phyloP scores from a whole-genome alignment of 2,113 vertebrate species.

The Serinus canaria region DNA sequence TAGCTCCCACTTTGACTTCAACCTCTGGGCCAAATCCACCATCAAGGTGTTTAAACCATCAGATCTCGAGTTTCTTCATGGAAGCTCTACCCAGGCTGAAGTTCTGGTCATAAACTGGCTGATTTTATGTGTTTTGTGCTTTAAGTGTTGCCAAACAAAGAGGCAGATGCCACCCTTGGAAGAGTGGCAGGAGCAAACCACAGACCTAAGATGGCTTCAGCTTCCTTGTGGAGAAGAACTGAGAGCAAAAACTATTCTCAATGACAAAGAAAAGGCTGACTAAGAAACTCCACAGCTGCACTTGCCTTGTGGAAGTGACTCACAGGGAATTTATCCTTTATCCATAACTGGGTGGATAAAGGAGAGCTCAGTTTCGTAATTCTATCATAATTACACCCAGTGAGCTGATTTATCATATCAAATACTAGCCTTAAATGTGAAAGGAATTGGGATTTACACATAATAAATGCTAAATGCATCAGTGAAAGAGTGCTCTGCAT shows the following conservation, averaged over 20 bases:
- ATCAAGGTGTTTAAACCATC: background rate
- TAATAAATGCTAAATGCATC: background rate
- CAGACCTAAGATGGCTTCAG: background rate
- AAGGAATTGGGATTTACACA: background rate
- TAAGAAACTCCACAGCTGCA: background rate
- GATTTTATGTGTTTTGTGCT: background rate
- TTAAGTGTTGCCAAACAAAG: background rate
- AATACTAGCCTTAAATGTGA: background rate
- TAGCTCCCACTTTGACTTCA: background rate
- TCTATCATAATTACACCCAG: background rate
- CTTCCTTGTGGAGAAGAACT: background rate
- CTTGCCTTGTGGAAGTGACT: constrained; percentile 3
- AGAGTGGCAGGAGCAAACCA: background rate
- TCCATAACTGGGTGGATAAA: constrained; percentile 4
- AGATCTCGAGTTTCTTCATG: background rate
- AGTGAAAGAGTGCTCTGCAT: background rate
- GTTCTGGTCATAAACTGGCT: background rate
- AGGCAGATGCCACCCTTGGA: background rate
- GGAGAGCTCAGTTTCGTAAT: background rate
- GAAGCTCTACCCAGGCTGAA: background rate
- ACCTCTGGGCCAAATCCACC: background rate
- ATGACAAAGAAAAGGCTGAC: constrained; percentile 20
- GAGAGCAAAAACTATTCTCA: background rate
- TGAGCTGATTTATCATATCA: background rate
- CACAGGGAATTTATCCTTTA: background rate